Conservation (phyloP, 2,113 vertebrate species). For the Panthera leo region DNA sequence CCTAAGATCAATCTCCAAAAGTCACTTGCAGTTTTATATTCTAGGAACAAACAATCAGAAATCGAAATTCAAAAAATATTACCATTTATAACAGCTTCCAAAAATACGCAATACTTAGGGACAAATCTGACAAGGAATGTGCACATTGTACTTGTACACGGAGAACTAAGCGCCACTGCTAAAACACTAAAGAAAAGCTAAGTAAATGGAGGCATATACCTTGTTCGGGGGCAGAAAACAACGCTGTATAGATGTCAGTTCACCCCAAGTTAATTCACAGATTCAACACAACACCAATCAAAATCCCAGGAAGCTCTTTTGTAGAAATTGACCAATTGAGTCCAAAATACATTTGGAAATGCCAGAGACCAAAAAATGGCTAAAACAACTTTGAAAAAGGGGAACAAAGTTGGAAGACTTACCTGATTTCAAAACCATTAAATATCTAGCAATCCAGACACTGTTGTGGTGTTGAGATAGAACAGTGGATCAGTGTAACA, state of each 20-base stretch:
- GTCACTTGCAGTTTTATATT: not conserved
- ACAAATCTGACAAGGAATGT: not conserved
- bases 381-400: conserved; percentile 25
- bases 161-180: not conserved
- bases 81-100: not conserved
- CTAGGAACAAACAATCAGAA: not conserved
- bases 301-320: not conserved
- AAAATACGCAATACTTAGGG: not conserved
- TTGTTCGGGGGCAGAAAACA: not conserved
- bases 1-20: not conserved
- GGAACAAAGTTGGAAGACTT: not conserved
- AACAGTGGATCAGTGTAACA: not conserved
- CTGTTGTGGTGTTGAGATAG: not conserved
- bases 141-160: not conserved
- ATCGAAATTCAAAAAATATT: not conserved
- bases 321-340: not conserved
- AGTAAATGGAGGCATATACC: not conserved
- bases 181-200: not conserved
- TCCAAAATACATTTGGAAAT: conserved; percentile 27
- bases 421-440: not conserved
- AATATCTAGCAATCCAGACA: not conserved
- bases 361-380: not conserved
- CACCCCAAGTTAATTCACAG: not conserved
- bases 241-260: not conserved
- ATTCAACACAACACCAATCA: not conserved